Percentiles rank a stretch among this genome's conserved stretches.
Evolutionary conservation across 2,797 vertebrate genomes (phyloP).

Genomic region (Holocentrus rufus): DNA sequence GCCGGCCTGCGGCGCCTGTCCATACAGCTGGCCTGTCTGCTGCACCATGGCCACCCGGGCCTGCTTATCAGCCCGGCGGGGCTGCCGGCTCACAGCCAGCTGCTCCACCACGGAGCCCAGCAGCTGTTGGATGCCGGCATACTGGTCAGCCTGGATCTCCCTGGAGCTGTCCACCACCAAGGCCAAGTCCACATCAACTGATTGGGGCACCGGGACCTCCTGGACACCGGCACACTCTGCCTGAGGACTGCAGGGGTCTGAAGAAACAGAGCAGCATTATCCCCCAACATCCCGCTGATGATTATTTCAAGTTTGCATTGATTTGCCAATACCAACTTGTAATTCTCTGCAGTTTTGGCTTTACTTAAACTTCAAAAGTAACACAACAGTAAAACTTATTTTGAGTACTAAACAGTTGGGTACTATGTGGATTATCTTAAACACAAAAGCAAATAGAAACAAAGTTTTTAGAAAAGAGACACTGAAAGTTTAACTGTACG

Average conservation of each 20-base stretch:
- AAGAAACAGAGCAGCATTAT: neutral
- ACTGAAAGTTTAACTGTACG: too few relatives aligned
- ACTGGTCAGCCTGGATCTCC: slow-evolving; percentile 77
- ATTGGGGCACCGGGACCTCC: slow-evolving; percentile 53
- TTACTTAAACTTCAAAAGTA: too few relatives aligned
- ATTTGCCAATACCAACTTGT: too few relatives aligned
- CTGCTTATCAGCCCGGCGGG: slow-evolving; percentile 31
- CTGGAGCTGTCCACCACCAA: slow-evolving; percentile 85
- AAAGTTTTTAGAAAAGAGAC: too few relatives aligned
- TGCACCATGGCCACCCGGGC: slow-evolving; percentile 84
- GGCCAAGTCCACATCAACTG: slow-evolving; percentile 82
- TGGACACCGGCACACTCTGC: slow-evolving; percentile 64
- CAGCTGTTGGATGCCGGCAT: slow-evolving; percentile 79
- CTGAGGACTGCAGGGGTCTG: slow-evolving; percentile 84
- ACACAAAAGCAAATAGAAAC: too few relatives aligned
- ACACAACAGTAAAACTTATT: too few relatives aligned
- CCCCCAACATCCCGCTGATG: too few relatives aligned
- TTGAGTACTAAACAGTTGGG: too few relatives aligned
- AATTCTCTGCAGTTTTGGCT: too few relatives aligned
- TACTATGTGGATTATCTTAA: too few relatives aligned
- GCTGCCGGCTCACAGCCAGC: slow-evolving; percentile 78
- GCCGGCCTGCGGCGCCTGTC: slow-evolving; percentile 56
- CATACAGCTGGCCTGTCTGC: slow-evolving; percentile 65
- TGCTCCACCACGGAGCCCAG: slow-evolving; percentile 81
- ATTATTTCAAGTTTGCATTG: too few relatives aligned